phyloP scores from a whole-genome alignment of 2,113 vertebrate species.

The Entosphenus tridentatus region DNA sequence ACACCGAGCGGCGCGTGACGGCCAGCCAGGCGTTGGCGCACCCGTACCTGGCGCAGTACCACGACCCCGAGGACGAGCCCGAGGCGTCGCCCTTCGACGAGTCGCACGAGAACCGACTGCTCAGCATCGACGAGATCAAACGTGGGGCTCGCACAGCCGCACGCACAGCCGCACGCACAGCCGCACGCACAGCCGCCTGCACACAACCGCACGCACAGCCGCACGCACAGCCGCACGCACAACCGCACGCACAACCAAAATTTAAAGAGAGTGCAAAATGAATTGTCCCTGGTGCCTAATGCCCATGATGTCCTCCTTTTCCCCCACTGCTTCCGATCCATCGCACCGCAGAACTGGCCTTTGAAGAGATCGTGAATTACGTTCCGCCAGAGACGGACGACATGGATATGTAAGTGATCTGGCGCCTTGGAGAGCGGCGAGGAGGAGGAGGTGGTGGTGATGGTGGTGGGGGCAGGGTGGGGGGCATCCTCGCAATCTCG shows the following conservation, averaged over 20 bases:
- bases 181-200: no score
- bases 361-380: not conserved
- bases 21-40: constrained; percentile 64
- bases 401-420: not conserved
- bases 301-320: no score
- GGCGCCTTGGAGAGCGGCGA: not conserved
- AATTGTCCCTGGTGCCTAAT: no score
- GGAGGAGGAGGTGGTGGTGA: not conserved
- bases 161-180: no score
- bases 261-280: not conserved
- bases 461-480: not conserved
- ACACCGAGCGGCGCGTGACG: constrained; percentile 73
- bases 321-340: not conserved
- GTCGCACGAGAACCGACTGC: constrained; percentile 61
- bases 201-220: no score
- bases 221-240: no score
- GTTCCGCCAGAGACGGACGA: constrained; percentile 1
- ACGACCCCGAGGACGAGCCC: constrained; percentile 72
- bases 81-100: constrained; percentile 67
- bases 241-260: not conserved
- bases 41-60: constrained; percentile 83
- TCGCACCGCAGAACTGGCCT: not conserved
- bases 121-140: constrained; percentile 82
- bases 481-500: not conserved
- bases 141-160: constrained; percentile 23